Conservation (phyloP, 1,140 invertebrate species). For the Ceratina japonica region DNA sequence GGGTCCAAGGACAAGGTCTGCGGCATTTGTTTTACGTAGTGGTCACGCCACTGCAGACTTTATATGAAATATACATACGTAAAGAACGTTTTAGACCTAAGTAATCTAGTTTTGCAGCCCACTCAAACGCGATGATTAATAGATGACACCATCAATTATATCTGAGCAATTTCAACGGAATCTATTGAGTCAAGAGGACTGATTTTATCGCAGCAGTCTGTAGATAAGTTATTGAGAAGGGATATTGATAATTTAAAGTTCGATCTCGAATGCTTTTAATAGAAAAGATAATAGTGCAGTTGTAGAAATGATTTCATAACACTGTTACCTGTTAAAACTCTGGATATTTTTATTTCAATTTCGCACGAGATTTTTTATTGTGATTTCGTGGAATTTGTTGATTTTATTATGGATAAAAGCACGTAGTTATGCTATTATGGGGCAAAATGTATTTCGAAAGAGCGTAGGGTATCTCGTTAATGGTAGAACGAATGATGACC, state of each 20-base stretch:
- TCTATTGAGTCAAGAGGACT: slow-evolving; percentile 2
- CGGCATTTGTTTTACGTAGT: neutral
- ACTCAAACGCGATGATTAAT: slow-evolving; percentile 22
- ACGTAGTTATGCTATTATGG: too few species aligned
- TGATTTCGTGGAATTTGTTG: neutral
- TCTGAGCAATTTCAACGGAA: neutral
- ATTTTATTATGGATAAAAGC: neutral
- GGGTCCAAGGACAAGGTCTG: slow-evolving; percentile 28
- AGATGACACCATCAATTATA: slow-evolving; percentile 33
- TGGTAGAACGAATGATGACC: slow-evolving; percentile 57
- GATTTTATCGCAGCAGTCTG: slow-evolving; percentile 11
- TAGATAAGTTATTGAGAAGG: too few species aligned
- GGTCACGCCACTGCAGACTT: neutral
- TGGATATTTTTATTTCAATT: neutral
- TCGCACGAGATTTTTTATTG: neutral
- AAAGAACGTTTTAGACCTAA: slow-evolving; percentile 21
- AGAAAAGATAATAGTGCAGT: too few species aligned
- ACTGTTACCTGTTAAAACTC: too few species aligned
- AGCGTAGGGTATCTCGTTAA: slow-evolving; percentile 60
- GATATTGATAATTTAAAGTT: neutral
- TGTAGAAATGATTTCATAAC: too few species aligned
- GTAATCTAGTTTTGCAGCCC: slow-evolving; percentile 40
- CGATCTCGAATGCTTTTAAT: neutral
- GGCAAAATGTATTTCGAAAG: slow-evolving; percentile 32
- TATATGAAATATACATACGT: neutral